These are phyloP conservation scores for Solenodon paradoxus DNA, from an alignment of 2,113 vertebrate genomes.

Conservation along the genomic window DNA sequence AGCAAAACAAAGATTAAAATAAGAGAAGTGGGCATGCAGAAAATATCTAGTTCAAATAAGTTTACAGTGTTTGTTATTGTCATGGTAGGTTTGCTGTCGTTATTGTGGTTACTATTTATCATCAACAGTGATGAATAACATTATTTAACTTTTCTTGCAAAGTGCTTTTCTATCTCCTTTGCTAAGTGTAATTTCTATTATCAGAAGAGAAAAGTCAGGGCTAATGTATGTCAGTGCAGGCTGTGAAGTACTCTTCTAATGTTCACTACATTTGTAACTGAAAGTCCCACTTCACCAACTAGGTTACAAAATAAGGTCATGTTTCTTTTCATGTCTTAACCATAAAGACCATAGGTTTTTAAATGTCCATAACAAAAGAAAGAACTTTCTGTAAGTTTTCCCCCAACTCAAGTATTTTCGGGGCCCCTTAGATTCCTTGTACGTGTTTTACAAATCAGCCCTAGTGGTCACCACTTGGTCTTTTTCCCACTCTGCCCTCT, in stretches of 20 bases:
- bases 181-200: slow-evolving; percentile 53
- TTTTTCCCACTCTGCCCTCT: not conserved
- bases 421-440: not conserved
- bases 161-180: slow-evolving; percentile 56
- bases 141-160: slow-evolving; percentile 58
- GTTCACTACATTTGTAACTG: not conserved
- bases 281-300: not conserved
- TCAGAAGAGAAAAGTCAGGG: slow-evolving; percentile 29
- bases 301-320: slow-evolving; percentile 34
- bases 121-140: slow-evolving; percentile 59
- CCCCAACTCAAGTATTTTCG: not conserved
- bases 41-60: slow-evolving; percentile 40
- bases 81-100: not conserved
- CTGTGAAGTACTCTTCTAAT: not conserved
- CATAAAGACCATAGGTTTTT: not conserved
- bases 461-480: not conserved
- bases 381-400: slow-evolving; percentile 6
- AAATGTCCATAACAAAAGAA: not conserved
- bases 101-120: slow-evolving; percentile 34
- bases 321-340: slow-evolving; percentile 11
- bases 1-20: slow-evolving; percentile 59
- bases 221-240: slow-evolving; percentile 4
- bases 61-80: slow-evolving; percentile 1
- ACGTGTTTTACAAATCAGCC: not conserved
- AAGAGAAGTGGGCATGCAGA: slow-evolving; percentile 22